Percentiles rank a stretch among this genome's conserved stretches.
These are phyloP conservation scores for Dryoscopus gambensis DNA, from an alignment of 2,113 vertebrate genomes.

Conservation along the genomic window DNA sequence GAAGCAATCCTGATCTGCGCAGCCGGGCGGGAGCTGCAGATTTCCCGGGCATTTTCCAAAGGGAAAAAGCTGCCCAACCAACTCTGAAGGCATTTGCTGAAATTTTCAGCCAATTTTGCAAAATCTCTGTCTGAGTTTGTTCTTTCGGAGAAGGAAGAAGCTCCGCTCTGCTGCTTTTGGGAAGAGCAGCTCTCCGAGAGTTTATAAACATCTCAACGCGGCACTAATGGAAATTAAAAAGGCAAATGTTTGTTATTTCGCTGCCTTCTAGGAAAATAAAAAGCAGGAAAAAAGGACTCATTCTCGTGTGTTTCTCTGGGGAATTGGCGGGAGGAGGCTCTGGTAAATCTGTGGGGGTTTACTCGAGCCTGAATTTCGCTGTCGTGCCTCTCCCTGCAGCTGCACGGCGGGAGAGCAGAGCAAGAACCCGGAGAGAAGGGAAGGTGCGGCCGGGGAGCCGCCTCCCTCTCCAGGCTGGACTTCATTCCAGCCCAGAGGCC, in stretches of 20 bases:
- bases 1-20: not conserved
- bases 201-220: not conserved
- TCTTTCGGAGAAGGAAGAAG: not conserved
- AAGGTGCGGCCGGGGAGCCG: not conserved
- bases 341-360: not conserved
- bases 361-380: not conserved
- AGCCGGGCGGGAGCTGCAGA: not conserved
- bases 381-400: not conserved
- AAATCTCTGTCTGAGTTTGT: not conserved
- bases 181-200: not conserved
- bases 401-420: not conserved
- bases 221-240: not conserved
- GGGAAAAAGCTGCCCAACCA: not conserved
- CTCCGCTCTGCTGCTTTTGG: not conserved
- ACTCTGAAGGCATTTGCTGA: not conserved
- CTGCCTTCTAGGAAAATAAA: not conserved
- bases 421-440: no score
- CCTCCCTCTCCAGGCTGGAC: not conserved
- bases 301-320: not conserved
- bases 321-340: not conserved
- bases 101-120: not conserved
- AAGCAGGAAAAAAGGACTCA: not conserved
- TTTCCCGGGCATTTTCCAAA: not conserved
- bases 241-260: not conserved
- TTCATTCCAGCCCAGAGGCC: not conserved